Base-by-base conservation (phyloP, 1,140 invertebrate species). In the Drosophila pectinifera region DNA sequence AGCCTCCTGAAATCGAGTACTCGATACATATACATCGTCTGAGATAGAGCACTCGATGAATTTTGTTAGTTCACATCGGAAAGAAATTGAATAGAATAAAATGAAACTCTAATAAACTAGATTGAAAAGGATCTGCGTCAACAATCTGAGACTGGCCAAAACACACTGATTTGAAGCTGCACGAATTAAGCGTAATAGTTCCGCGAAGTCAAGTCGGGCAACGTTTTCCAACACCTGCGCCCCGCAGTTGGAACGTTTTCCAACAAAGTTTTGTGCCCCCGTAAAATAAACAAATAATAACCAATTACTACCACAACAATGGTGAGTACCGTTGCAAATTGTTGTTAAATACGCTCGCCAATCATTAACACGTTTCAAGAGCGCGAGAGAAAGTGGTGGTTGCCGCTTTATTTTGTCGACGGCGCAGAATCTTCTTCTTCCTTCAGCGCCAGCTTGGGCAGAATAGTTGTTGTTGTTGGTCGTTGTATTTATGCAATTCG, bases 401-500 rank as follows among this genome's bases (percentile, higher is more conserved):
- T 16, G 13, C 6, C 18, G 63, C 18, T 41, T 70, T 39, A 6
- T 58, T 74, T 69, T 68, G 78, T 49, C 16, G 36, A 31, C 51
- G 13, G 49, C 31, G 41, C 22, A 22, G 61, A 24, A 11, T 64
- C 65, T 85, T 55, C 74, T 75, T 80, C 81, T 73, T 72, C 22
- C 16, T 1, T 67, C 48, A 73, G 59, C 73, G 78, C 79, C 78
- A 83, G 70, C 76, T 73, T 73, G 83, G 59, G 56, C 76, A 84
- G 61, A 73, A 54, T 55, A 58, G 31, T 75, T 72, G 68, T 70
- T 70, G 75, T 53, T 80, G 72, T 75, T 73, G 76, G 3, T 64
- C 75, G 70, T 75, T 80, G 76, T 80, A 84, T 84, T 84, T 84
- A 84, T 84, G 80, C 80, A 84, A 84, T 84, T 85, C 61, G 42